Evolutionary conservation across 2,888 invertebrate species (phyloP).

Genomic region (Pseudanteris insignis): DNA sequence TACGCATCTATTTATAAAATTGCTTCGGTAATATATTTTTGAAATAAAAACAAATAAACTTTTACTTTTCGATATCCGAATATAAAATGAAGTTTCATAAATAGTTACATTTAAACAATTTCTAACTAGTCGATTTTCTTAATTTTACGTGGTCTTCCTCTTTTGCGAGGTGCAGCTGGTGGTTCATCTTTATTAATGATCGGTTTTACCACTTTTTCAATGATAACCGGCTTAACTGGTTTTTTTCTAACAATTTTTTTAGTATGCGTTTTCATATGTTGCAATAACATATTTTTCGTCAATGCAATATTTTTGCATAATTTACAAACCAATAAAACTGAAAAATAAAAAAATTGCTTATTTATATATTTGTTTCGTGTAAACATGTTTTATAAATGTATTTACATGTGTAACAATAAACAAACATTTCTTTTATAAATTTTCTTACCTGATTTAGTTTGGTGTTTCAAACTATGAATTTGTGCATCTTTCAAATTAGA

Average conservation of each 20-base stretch:
- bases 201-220: conserved; percentile 46
- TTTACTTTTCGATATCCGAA: too few species aligned
- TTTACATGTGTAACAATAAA: too few species aligned
- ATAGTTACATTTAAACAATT: conserved; percentile 3
- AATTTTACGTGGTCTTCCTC: conserved; percentile 47
- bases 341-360: conserved; percentile 3
- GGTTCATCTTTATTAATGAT: conserved; percentile 13
- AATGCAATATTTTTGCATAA: conserved; percentile 55
- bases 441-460: conserved; percentile 57
- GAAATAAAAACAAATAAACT: neutral
- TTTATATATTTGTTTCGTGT: neutral
- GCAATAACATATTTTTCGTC: conserved; percentile 51
- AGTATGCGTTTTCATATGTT: conserved; percentile 56
- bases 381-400: neutral
- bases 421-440: too few species aligned
- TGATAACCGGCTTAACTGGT: conserved; percentile 6
- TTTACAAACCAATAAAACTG: conserved; percentile 56
- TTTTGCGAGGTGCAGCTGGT: conserved; percentile 46
- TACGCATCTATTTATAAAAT: too few species aligned
- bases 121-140: conserved; percentile 19
- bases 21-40: too few species aligned
- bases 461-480: conserved; percentile 59
- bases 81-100: neutral
- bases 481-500: conserved; percentile 51
- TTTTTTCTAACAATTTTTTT: conserved; percentile 48